These are phyloP conservation scores for Pheosia gnoma DNA, from an alignment of 2,888 invertebrate species.

Conservation along the genomic window DNA sequence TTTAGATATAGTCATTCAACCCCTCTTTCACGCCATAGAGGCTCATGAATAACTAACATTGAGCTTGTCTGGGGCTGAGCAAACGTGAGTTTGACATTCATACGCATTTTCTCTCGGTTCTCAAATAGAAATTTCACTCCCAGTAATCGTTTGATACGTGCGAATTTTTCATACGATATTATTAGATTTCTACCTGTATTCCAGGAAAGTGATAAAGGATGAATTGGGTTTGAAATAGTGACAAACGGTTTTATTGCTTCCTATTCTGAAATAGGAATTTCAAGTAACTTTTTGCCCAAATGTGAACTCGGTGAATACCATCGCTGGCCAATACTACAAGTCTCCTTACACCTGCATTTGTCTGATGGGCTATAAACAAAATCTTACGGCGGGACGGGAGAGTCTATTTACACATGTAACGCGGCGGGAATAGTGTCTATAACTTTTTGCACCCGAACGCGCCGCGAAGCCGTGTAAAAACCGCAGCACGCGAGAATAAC, in stretches of 20 bases:
- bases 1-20: conserved; percentile 20
- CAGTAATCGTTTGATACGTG: conserved; percentile 42
- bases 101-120: conserved; percentile 42
- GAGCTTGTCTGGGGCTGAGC: conserved; percentile 36
- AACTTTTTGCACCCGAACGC: conserved; percentile 50
- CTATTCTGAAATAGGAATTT: neutral
- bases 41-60: conserved; percentile 48
- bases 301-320: no score
- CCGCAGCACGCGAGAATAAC: conserved; percentile 56
- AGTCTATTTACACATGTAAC: conserved; percentile 32
- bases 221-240: neutral
- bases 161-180: conserved; percentile 49
- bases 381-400: conserved; percentile 13
- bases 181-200: conserved; percentile 27
- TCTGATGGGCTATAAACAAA: conserved; percentile 6
- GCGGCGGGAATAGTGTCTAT: conserved; percentile 40
- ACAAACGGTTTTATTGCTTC: neutral
- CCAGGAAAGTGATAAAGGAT: neutral
- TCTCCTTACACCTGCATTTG: neutral
- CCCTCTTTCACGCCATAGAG: conserved; percentile 28
- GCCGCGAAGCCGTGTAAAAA: conserved; percentile 47
- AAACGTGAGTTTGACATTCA: conserved; percentile 34
- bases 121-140: conserved; percentile 44
- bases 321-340: neutral
- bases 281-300: neutral